Conservation (phyloP, 1,140 invertebrate genomes). For the Sarcophaga bullata region DNA sequence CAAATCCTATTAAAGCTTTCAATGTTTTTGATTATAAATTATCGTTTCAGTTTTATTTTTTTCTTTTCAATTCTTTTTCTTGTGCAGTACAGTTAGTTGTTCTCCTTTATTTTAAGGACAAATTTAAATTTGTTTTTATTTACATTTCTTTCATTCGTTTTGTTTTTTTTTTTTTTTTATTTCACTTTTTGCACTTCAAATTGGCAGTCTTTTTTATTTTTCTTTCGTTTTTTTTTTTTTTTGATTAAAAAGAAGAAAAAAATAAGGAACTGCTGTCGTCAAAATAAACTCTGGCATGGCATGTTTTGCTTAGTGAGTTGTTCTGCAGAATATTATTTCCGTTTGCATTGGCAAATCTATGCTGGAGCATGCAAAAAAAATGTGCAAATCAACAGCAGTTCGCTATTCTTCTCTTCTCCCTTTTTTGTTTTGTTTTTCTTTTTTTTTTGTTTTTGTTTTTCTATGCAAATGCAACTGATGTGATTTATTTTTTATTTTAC, state of each 20-base stretch:
- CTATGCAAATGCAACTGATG: neutral
- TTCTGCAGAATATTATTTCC: no score
- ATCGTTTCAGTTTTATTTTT: neutral
- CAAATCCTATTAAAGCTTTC: constrained; percentile 1
- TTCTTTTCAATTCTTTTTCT: no score
- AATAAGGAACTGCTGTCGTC: no score
- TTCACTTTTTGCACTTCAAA: neutral
- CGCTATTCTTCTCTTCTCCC: neutral
- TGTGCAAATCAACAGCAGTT: neutral
- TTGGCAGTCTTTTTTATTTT: neutral
- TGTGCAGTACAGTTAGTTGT: no score
- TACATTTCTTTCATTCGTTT: neutral
- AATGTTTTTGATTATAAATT: neutral
- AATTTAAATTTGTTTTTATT: neutral
- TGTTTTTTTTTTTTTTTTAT: neutral
- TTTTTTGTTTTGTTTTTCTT: no score
- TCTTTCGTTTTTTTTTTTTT: neutral
- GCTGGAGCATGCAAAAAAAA: neutral
- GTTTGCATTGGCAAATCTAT: neutral
- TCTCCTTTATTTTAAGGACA: neutral
- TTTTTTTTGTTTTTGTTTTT: neutral
- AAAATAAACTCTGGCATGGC: no score
- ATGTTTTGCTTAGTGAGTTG: no score
- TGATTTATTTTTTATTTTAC: neutral
- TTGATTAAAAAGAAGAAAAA: neutral